These are phyloP conservation scores for Leucophenga montana DNA, from an alignment of 2,888 invertebrate genomes.

Conservation along the genomic window DNA sequence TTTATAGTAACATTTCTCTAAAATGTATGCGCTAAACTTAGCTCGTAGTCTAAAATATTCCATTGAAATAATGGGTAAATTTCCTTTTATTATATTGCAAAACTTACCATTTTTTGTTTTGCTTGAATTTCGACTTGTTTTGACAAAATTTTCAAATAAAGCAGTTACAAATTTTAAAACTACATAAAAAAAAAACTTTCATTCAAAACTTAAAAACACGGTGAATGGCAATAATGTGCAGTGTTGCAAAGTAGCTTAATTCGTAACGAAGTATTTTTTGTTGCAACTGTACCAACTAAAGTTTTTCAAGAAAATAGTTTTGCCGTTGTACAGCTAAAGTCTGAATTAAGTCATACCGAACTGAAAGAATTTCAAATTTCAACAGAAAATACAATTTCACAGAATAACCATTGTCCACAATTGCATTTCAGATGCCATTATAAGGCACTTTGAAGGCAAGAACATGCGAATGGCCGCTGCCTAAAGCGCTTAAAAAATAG, in stretches of 20 bases:
- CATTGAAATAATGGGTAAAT: neutral
- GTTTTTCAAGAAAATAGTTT: neutral
- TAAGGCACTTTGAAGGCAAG: slow-evolving; percentile 11
- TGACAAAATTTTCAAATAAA: neutral
- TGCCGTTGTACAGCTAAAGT: too few species aligned
- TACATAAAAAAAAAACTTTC: neutral
- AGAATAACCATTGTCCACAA: slow-evolving; percentile 20
- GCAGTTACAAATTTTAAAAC: neutral
- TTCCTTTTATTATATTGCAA: neutral
- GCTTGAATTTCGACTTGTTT: neutral
- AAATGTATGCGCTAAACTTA: too few species aligned
- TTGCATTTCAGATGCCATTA: slow-evolving; percentile 22
- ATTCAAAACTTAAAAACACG: neutral
- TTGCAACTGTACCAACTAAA: neutral
- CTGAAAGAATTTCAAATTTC: neutral
- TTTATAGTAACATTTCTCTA: too few species aligned
- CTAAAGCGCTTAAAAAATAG: neutral
- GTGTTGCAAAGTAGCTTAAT: neutral
- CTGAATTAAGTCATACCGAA: too few species aligned
- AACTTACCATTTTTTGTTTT: slow-evolving; percentile 32
- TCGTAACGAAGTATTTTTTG: too few species aligned
- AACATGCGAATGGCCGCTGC: slow-evolving; percentile 1
- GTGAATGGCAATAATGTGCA: slow-evolving; percentile 3
- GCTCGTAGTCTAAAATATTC: too few species aligned
- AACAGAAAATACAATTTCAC: slow-evolving; percentile 19